Percentiles rank a stretch among this genome's conserved stretches.
phyloP scores from a whole-genome alignment of 1,140 invertebrate species.

The Augochlora pura region DNA sequence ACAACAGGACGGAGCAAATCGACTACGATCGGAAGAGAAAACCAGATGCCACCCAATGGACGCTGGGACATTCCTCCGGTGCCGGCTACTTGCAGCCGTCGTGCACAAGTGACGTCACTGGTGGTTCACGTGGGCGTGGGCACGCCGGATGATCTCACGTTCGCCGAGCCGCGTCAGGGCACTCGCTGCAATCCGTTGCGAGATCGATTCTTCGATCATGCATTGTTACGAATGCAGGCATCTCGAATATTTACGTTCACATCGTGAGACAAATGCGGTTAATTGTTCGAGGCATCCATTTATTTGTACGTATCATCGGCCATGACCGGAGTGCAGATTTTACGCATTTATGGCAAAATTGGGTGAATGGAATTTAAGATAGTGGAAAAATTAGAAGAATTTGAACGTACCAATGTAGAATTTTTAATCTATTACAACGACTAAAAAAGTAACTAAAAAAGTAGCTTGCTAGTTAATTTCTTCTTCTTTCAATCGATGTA shows the following conservation, averaged over 20 bases:
- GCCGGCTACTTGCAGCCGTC: constrained; percentile 31
- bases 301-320: too few species aligned
- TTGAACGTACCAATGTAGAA: too few species aligned
- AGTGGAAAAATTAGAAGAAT: too few species aligned
- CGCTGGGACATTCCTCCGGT: constrained; percentile 44
- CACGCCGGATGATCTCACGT: constrained; percentile 57
- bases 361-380: too few species aligned
- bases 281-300: too few species aligned
- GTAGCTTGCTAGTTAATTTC: too few species aligned
- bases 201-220: constrained; percentile 5
- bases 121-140: constrained; percentile 51
- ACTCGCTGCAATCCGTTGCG: neutral
- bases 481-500: too few species aligned
- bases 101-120: constrained; percentile 45
- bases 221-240: neutral
- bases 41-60: constrained; percentile 58
- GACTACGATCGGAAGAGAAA: constrained; percentile 50
- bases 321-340: too few species aligned
- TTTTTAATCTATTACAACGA: too few species aligned
- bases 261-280: too few species aligned
- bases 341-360: too few species aligned
- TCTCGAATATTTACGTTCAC: neutral
- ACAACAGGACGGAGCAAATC: constrained; percentile 45
- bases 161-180: constrained; percentile 18
- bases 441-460: too few species aligned